Percentiles rank a stretch among this genome's conserved stretches.
Evolutionary conservation across 2,888 invertebrate genomes (phyloP).

Genomic region (Onthophagus sagittarius): DNA sequence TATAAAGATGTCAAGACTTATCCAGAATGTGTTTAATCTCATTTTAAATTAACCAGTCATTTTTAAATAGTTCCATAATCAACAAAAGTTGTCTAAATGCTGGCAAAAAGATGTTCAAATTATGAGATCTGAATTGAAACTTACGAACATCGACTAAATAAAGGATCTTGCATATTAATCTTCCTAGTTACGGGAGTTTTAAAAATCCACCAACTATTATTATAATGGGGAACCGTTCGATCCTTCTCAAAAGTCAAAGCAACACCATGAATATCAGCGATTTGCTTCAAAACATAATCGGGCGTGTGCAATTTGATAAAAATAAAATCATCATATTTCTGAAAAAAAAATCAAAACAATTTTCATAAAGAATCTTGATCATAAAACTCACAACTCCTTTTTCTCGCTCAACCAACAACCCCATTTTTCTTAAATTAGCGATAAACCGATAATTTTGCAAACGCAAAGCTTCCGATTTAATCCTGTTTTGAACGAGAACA

Average conservation of each 20-base stretch:
- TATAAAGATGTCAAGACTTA: too few relatives aligned
- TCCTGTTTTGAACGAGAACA: conserved; percentile 34
- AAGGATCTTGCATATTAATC: conserved; percentile 26
- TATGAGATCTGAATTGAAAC: too few relatives aligned
- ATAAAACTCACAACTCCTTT: conserved; percentile 31
- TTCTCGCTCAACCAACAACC: conserved; percentile 36
- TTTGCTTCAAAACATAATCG: conserved; percentile 31
- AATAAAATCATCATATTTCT: conserved; percentile 33
- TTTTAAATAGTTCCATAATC: too few relatives aligned
- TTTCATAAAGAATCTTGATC: neutral
- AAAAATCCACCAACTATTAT: neutral
- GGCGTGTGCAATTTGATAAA: conserved; percentile 44
- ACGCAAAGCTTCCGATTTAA: conserved; percentile 24
- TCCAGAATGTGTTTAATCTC: too few relatives aligned
- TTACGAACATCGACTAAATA: conserved; percentile 36
- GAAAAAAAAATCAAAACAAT: neutral
- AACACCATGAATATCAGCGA: conserved; percentile 34
- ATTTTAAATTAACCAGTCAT: too few relatives aligned
- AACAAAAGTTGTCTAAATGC: too few relatives aligned
- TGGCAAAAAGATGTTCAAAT: too few relatives aligned
- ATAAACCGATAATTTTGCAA: conserved; percentile 32
- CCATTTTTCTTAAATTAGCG: conserved; percentile 34
- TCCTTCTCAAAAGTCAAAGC: conserved; percentile 32
- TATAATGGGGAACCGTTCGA: conserved; percentile 16
- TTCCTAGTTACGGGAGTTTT: conserved; percentile 32